Percentiles rank a stretch among this genome's conserved stretches.
Evolutionary conservation across 2,113 vertebrate genomes (phyloP).

Genomic region (Saguinus midas): DNA sequence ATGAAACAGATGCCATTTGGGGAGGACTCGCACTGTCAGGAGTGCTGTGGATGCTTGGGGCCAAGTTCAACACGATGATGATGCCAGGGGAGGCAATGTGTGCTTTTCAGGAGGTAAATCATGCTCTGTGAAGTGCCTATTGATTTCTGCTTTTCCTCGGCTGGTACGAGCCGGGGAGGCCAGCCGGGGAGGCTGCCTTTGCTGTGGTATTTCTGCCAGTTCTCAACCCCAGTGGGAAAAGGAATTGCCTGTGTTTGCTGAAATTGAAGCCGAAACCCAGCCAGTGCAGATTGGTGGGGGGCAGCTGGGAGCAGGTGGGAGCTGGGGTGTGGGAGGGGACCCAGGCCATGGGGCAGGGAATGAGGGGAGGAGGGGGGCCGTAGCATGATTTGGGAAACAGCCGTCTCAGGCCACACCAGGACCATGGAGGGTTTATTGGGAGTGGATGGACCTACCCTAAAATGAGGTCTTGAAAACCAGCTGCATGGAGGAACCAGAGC

Average conservation of each 20-base stretch:
- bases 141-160: not conserved
- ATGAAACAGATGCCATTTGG: fast-evolving
- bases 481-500: not conserved
- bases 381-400: not conserved
- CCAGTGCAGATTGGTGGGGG: not conserved
- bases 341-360: fast-evolving
- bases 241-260: not conserved
- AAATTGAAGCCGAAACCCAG: not conserved
- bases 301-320: fast-evolving
- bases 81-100: not conserved
- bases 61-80: fast-evolving
- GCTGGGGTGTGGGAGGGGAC: too few relatives aligned
- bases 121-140: fast-evolving
- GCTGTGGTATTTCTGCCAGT: not conserved
- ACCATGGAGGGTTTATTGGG: fast-evolving
- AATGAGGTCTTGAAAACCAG: not conserved
- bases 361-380: fast-evolving
- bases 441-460: fast-evolving
- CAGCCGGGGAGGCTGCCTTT: not conserved
- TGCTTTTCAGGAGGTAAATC: not conserved
- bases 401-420: not conserved
- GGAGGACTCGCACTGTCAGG: not conserved
- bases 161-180: fast-evolving
- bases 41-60: fast-evolving
- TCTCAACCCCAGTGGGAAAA: not conserved